Percentiles rank a stretch among this genome's conserved stretches.
Conservation (phyloP, 2,113 vertebrate species). For the Mastomys natalensis region DNA sequence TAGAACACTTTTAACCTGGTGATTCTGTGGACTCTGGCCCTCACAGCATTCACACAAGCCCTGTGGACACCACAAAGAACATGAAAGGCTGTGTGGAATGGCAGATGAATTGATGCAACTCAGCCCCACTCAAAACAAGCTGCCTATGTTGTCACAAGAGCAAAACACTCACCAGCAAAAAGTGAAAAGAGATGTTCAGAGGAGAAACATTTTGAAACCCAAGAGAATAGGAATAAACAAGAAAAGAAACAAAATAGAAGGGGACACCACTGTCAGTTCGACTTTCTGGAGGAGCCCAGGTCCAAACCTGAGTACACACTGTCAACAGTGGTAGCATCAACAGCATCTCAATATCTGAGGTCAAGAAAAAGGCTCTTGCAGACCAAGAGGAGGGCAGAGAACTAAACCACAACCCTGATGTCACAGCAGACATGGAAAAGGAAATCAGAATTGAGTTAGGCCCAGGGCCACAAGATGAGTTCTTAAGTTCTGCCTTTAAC, state of each 20-base stretch:
- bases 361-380: not conserved
- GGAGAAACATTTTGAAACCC: not conserved
- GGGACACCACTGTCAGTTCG: rapidly evolving
- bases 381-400: not conserved
- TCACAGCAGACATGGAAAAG: constrained; percentile 90
- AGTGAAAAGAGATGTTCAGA: not conserved
- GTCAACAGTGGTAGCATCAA: not conserved
- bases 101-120: not conserved
- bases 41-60: not conserved
- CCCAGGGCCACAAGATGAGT: constrained; percentile 86
- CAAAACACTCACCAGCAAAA: too few species aligned
- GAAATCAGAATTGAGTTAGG: constrained; percentile 84
- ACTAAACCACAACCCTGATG: not conserved
- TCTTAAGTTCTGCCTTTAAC: constrained; percentile 93
- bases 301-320: not conserved
- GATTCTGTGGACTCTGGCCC: not conserved
- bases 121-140: not conserved
- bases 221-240: not conserved
- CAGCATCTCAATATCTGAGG: not conserved
- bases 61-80: not conserved
- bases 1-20: not conserved
- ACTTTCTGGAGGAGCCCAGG: not conserved
- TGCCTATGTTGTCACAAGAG: not conserved
- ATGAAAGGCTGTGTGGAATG: not conserved
- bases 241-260: not conserved